Base-by-base conservation (phyloP, 2,888 invertebrate species). In the Eristalis pertinax region DNA sequence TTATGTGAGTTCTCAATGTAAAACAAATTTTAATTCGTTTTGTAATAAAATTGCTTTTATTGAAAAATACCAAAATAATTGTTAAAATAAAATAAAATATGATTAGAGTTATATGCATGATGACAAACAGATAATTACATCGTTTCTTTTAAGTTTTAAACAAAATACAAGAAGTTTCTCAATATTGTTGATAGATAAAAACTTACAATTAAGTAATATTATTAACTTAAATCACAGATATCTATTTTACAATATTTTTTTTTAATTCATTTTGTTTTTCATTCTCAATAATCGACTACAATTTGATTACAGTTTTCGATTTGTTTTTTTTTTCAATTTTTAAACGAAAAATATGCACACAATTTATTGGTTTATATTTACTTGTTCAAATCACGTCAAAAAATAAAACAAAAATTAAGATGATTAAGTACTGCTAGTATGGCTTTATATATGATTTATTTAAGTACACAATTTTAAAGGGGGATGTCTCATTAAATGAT, bases 161-260 rank as follows among this genome's bases (percentile, higher is more conserved):
- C 35, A 63, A 22, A 75, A 29, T 29, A 68, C 63, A 63, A 68
- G 24, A 35, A 32, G 50, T 26, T 24, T 41, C 11, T 50, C 41
- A 78, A 83, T 38, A 69, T 24, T 64, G 50, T 72, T 77, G 68
- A 68, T 78, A 77, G 72, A 83, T 70, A 78, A 70, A 72, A 81
- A 43, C 86, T 87, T 87, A 87, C 75, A 79, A 72, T 75, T 83
- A 83, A 75, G 69, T 89, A 90, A 91, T 91, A 90, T 91, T 92
- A 91, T 91, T 92, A 92, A 92, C 92, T 92, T 92, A 92, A 92
- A 92, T 92, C 92, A 92, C 92, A 92, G 92, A 92, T 92, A 91
- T 91, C 91, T 87, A 87, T 87, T 83, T 87, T 83, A 87, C 86
- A 86, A 63, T 81, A 22, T 69, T 69, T 73, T 73, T 32, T 85